phyloP scores from a whole-genome alignment of 2,113 vertebrate genomes.

The Aythya baeri region DNA sequence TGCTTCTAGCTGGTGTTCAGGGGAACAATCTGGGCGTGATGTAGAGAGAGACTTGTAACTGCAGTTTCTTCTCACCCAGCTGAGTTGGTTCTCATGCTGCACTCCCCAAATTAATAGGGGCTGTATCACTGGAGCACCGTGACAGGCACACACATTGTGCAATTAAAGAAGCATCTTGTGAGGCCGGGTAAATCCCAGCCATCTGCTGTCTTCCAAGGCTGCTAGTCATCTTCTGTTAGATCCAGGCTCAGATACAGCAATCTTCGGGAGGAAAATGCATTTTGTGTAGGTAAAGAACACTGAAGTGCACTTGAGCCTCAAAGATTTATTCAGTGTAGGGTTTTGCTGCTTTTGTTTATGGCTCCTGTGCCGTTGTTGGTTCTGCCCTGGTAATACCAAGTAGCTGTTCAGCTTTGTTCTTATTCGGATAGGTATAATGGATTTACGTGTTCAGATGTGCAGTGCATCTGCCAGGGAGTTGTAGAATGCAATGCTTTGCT shows the following conservation, averaged over 20 bases:
- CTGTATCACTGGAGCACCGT: accelerated
- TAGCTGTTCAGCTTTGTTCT: not conserved
- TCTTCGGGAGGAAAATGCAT: not conserved
- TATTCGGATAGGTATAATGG: not conserved
- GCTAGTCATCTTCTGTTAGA: not conserved
- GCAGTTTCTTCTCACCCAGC: not conserved
- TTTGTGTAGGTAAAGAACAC: not conserved
- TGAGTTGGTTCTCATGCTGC: not conserved
- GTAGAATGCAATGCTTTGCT: not conserved
- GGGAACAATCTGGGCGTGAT: accelerated
- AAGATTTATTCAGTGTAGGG: accelerated
- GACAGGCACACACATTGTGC: not conserved
- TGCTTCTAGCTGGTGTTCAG: not conserved
- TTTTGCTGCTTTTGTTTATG: accelerated
- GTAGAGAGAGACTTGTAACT: not conserved
- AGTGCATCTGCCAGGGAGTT: not conserved
- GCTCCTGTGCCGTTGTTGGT: not conserved
- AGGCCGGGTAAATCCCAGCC: not conserved
- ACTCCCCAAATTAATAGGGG: not conserved
- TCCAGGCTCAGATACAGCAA: accelerated
- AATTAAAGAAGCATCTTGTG: not conserved
- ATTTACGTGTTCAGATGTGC: not conserved
- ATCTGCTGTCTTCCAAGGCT: not conserved
- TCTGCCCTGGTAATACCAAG: not conserved
- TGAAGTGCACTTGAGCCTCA: not conserved